Evolutionary conservation across 2,797 vertebrate genomes (phyloP).

Genomic region (Crypturellus tataupa): DNA sequence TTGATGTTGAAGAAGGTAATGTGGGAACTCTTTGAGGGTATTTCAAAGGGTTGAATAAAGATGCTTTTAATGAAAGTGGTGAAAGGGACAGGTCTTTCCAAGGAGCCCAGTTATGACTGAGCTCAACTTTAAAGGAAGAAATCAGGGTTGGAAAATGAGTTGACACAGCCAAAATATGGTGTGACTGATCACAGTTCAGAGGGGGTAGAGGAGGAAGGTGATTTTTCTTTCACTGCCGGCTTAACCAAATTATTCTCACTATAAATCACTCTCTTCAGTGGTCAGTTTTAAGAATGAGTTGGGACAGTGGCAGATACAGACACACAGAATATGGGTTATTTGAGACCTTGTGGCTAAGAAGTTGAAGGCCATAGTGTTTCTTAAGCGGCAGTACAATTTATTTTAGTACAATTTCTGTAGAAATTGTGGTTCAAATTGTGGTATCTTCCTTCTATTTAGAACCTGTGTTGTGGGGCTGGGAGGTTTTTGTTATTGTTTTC

Average conservation of each 20-base stretch:
- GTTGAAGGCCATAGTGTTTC: neutral
- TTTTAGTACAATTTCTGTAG: neutral
- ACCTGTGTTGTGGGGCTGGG: neutral
- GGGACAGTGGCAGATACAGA: neutral
- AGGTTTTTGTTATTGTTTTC: too few species aligned
- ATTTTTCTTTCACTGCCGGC: neutral
- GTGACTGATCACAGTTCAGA: neutral
- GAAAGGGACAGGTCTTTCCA: neutral
- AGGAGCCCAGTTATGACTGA: neutral
- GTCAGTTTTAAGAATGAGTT: neutral
- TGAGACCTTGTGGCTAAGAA: neutral
- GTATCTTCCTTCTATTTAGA: neutral
- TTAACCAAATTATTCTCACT: neutral
- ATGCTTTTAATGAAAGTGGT: neutral
- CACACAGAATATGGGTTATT: neutral
- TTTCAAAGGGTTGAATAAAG: neutral
- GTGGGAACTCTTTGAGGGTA: neutral
- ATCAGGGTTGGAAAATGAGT: neutral
- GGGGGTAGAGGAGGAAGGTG: fast-evolving
- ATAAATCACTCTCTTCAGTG: neutral
- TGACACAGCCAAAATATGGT: neutral
- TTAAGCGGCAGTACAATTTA: neutral
- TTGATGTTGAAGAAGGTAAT: constrained; percentile 91
- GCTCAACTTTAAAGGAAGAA: neutral
- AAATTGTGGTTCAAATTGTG: neutral